These are phyloP conservation scores for Semotilus atromaculatus DNA, from an alignment of 2,797 vertebrate species.

Conservation along the genomic window DNA sequence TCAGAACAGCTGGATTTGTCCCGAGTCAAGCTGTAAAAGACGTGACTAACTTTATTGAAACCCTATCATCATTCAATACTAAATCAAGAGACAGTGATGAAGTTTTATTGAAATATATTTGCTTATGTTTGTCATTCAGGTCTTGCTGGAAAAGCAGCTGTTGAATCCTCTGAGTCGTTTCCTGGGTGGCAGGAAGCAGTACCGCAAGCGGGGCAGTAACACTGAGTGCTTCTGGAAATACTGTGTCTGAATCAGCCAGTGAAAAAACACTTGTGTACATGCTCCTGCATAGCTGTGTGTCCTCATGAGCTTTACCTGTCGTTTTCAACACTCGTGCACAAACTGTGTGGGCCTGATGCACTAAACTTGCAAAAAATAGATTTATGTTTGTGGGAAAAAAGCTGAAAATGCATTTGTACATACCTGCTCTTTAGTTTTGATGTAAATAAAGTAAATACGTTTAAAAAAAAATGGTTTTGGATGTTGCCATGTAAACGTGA, in stretches of 20 bases:
- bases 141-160: slow-evolving; percentile 55
- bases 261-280: background rate
- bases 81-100: background rate
- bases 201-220: slow-evolving; percentile 60
- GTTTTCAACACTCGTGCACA: slow-evolving; percentile 20
- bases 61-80: background rate
- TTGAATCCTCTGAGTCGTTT: slow-evolving; percentile 44
- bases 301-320: background rate
- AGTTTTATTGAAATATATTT: background rate
- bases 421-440: slow-evolving; percentile 24
- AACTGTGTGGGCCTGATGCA: slow-evolving; percentile 1
- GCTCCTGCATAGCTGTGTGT: background rate
- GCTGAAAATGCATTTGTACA: slow-evolving; percentile 38
- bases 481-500: background rate
- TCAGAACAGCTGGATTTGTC: slow-evolving; percentile 50
- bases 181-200: slow-evolving; percentile 59
- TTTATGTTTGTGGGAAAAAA: slow-evolving; percentile 8
- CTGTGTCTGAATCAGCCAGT: slow-evolving; percentile 61
- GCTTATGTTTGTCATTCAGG: slow-evolving; percentile 24
- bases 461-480: background rate
- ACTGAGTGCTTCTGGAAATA: slow-evolving; percentile 69
- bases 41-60: slow-evolving; percentile 35
- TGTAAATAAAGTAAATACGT: slow-evolving; percentile 58
- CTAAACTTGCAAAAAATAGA: slow-evolving; percentile 16
- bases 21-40: slow-evolving; percentile 58